Evolutionary conservation across 2,888 invertebrate genomes (phyloP), one percentile per base, ranked within the genome.

Genomic region (Nemotelus pantherinus): DNA sequence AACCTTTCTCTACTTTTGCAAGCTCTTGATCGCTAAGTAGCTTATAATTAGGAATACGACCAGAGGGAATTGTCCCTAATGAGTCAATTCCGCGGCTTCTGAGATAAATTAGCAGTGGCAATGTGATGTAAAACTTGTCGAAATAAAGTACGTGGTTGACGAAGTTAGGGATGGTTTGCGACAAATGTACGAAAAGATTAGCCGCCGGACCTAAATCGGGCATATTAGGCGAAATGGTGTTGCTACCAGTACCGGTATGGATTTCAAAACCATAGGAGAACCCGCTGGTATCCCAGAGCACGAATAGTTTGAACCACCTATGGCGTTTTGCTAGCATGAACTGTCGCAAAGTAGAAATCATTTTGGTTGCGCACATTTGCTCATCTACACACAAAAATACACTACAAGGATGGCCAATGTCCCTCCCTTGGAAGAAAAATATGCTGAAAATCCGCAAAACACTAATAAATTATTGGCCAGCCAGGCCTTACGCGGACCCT

Each of bases 231-330:
- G 74, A 68, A n/a, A 80, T 65, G 41, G 74, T 64, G 60, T 81
- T 80, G 79, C 80, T 79, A 44, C 78, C 81, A 72, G 80, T 79
- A 43, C 57, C 57, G 10, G 10, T 57, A 57, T 57, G 2, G 57
- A 57, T 57, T 57, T 57, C 57, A 57, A 57, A 57, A 5, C 57
- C 57, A 57, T 57, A 57, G 57, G 80, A 77, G 75, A 79, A 81
- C 25, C 81, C 81, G 48, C 79, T 80, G 55, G 76, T 77, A 68
- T 82, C 82, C 71, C 82, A 80, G n/a, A 82, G 77, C 48, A 82
- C 80, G 76, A 74, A 81, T 2, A 10, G 57, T 57, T 25, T 25
- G 25, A 25, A 25, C 25, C 25, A 25, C 25, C 25, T 25, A 25
- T 25, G 25, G 25, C 0, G 25, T 25, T 25, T 25, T 25, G 25